Base-by-base conservation (phyloP, 2,797 vertebrate species). In the Peromyscus melanophrys region DNA sequence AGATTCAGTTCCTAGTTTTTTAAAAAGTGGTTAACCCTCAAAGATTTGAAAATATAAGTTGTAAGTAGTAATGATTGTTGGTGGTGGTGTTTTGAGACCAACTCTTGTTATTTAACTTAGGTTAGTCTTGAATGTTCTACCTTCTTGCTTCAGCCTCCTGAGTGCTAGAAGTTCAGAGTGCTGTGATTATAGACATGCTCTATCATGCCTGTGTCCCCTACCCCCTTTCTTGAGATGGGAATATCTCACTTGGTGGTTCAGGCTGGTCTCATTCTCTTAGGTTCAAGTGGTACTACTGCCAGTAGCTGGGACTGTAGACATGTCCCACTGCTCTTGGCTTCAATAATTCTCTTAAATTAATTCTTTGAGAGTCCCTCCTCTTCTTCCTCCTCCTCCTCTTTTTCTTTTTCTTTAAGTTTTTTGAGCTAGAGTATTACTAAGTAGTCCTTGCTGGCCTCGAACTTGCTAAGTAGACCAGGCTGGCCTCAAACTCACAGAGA, bases 1-100 rank as follows among this genome's bases (percentile, higher is more conserved):
- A 59, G 55, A 59, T 59, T 82, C n/a, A 82, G n/a, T 82, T 82
- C 23, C n/a, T 59, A 82, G 55, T 27, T 82, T 80, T 27, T 59
- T 59, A 40, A 82, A 59, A 59, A 25, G 78, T 81, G 78, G 21
- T 57, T 78, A 90, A 1, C n/a, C 21, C 31, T 95, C n/a, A 89
- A 76, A 94, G 37, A 71, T 93, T 14, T 46, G 43, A 94, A 95
- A 61, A 67, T 89, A 14, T 88, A 77, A 95, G 9, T 57, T 90
- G 34, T 2, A 94, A 89, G 29, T 87, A 87, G 37, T 90, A 77
- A 43, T 29, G 23, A 21, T 37, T 63, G 14, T 92, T 59, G 67
- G 7, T 67, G 17, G 7, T 52, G 76, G 76, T 78, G 76, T 80
- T 40, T 37, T 82, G 77, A 75, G 13, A 52, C 57, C 25, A 40